phyloP scores from a whole-genome alignment of 1,140 invertebrate species.

The Apis laboriosa region DNA sequence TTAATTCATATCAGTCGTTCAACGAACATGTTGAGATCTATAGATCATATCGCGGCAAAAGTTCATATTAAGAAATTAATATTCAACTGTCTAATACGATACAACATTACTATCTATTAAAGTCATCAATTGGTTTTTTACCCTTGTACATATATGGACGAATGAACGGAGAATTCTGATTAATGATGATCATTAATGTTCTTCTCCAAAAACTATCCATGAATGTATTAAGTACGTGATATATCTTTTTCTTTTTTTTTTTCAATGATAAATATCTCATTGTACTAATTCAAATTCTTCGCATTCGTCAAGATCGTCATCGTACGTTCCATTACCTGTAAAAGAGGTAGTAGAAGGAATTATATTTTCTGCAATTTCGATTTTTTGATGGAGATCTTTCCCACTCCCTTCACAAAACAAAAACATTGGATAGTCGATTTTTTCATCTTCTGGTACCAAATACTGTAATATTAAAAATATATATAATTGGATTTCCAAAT shows the following conservation, averaged over 20 bases:
- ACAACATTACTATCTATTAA: constrained; percentile 26
- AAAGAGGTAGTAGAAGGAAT: constrained; percentile 81
- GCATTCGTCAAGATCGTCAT: constrained; percentile 86
- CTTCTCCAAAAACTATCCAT: constrained; percentile 18
- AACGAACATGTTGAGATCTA: constrained; percentile 18
- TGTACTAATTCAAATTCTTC: constrained; percentile 85
- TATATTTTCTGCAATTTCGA: constrained; percentile 81
- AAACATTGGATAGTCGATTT: constrained; percentile 90
- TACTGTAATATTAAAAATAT: constrained; percentile 78
- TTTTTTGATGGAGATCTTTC: constrained; percentile 81
- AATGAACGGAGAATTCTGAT: constrained; percentile 40
- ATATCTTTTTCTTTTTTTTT: constrained; percentile 2
- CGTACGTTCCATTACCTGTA: constrained; percentile 79
- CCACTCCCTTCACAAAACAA: constrained; percentile 87
- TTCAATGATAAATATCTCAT: constrained; percentile 44
- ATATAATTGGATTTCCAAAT: neutral
- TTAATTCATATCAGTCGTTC: constrained; percentile 19
- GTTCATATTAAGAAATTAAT: constrained; percentile 4
- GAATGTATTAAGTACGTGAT: constrained; percentile 67
- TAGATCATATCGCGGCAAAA: constrained; percentile 3
- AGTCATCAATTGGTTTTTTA: constrained; percentile 26
- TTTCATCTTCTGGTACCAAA: constrained; percentile 83
- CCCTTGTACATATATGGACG: constrained; percentile 37
- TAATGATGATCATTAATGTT: constrained; percentile 28
- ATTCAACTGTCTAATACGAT: constrained; percentile 28